Percentiles rank a stretch among this genome's conserved stretches.
Evolutionary conservation across 2,888 invertebrate species (phyloP).

Genomic region (Dione juno): DNA sequence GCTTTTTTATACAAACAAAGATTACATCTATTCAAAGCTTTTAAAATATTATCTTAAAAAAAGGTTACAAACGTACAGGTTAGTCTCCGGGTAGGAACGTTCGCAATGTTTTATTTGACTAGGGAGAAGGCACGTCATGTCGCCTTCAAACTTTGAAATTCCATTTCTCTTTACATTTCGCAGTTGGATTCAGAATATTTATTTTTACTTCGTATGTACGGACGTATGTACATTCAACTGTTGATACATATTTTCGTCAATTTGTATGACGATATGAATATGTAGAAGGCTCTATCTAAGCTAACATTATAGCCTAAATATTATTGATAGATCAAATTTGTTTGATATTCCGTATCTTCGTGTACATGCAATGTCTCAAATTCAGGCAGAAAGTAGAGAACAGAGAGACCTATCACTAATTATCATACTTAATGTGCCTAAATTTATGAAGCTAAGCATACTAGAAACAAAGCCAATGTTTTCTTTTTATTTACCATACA

Average conservation of each 20-base stretch:
- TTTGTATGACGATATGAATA: conserved; percentile 2
- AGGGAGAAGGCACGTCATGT: conserved; percentile 4
- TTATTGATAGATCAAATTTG: not conserved
- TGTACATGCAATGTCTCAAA: not conserved
- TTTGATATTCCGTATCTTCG: no score
- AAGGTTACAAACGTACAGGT: not conserved
- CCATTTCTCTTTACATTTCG: conserved; percentile 20
- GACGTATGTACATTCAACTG: not conserved
- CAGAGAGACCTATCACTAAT: not conserved
- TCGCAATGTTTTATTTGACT: conserved; percentile 2
- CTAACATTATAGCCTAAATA: not conserved
- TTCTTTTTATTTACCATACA: no score
- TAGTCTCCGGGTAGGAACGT: not conserved
- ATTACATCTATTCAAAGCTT: not conserved
- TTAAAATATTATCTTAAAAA: not conserved
- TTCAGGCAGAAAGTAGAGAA: not conserved
- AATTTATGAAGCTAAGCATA: no score
- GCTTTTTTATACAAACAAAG: not conserved
- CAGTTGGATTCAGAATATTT: conserved; percentile 3
- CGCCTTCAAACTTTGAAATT: conserved; percentile 20
- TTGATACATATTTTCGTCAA: not conserved
- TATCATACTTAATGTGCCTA: no score
- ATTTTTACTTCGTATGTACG: conserved; percentile 11
- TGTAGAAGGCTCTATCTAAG: not conserved
- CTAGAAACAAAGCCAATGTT: no score